phyloP scores from a whole-genome alignment of 1,140 invertebrate genomes.

The Drosophila pallidifrons region DNA sequence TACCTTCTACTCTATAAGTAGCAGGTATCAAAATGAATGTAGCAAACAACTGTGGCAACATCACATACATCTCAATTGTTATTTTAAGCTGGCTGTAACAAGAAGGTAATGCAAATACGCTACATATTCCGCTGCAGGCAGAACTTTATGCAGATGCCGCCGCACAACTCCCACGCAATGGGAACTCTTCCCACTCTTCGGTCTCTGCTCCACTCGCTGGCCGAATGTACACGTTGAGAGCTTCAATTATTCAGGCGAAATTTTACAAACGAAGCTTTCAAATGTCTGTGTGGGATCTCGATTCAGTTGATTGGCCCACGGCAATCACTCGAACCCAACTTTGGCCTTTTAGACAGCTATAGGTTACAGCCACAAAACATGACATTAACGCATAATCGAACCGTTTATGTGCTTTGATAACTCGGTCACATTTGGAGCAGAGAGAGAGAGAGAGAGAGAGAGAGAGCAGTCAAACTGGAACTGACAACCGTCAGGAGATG shows the following conservation, averaged over 20 bases:
- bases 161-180: background rate
- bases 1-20: too few relatives aligned
- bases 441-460: too few relatives aligned
- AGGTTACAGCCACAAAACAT: background rate
- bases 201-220: too few relatives aligned
- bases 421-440: too few relatives aligned
- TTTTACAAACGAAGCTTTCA: background rate
- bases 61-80: constrained; percentile 61
- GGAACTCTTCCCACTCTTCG: too few relatives aligned
- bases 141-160: constrained; percentile 13
- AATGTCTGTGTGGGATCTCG: background rate
- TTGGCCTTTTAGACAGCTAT: background rate
- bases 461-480: constrained; percentile 31
- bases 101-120: constrained; percentile 64
- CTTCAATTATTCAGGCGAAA: constrained; percentile 38
- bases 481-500: constrained; percentile 48
- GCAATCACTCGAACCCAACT: background rate
- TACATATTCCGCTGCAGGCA: constrained; percentile 16
- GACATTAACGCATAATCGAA: constrained; percentile 5
- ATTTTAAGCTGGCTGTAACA: constrained; percentile 60
- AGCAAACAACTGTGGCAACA: constrained; percentile 27
- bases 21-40: background rate
- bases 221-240: background rate
- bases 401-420: constrained; percentile 3
- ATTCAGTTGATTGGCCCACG: background rate